Evolutionary conservation across 2,888 invertebrate species (phyloP).

Genomic region (Desoria tigrina): DNA sequence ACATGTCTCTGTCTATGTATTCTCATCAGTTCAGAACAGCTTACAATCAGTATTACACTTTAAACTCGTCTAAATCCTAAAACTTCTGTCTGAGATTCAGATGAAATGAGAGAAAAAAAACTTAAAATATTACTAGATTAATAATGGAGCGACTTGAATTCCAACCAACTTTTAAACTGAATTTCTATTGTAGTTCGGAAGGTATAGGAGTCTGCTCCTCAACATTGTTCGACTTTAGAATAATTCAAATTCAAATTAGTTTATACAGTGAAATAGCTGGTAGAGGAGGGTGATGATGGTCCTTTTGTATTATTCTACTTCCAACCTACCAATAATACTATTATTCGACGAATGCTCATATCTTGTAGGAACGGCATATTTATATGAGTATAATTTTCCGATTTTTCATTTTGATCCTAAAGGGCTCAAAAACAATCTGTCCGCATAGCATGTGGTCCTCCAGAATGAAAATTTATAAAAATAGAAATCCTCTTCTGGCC

Average conservation of each 20-base stretch:
- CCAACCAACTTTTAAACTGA: background rate
- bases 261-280: too few species aligned
- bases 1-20: slow-evolving; percentile 48
- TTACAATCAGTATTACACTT: background rate
- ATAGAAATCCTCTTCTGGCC: slow-evolving; percentile 45
- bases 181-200: background rate
- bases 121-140: too few species aligned
- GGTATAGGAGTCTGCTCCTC: too few species aligned
- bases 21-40: slow-evolving; percentile 8
- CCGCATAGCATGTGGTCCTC: slow-evolving; percentile 51
- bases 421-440: slow-evolving; percentile 54
- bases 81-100: too few species aligned
- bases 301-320: too few species aligned
- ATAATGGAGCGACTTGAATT: background rate
- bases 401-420: slow-evolving; percentile 53
- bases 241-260: slow-evolving; percentile 7
- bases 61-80: too few species aligned
- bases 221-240: too few species aligned
- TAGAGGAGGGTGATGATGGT: too few species aligned
- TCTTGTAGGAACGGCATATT: too few species aligned
- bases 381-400: slow-evolving; percentile 52
- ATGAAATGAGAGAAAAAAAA: too few species aligned
- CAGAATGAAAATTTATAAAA: slow-evolving; percentile 46
- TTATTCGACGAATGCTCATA: too few species aligned
- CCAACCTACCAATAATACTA: too few species aligned